Base-by-base conservation (phyloP, 2,888 invertebrate genomes). In the Balanococcus diminutus region DNA sequence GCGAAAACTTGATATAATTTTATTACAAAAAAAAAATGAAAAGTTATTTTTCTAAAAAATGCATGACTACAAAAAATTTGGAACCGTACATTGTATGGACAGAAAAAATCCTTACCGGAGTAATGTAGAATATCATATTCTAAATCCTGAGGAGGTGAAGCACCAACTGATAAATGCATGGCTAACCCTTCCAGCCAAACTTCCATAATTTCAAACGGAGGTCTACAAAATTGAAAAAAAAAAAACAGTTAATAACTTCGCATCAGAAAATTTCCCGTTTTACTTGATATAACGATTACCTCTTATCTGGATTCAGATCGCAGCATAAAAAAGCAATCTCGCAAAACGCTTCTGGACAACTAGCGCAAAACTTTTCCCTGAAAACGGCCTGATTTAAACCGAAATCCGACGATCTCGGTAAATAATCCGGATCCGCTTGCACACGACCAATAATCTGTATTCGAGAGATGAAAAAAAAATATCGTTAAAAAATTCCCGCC, bases 361-460 rank as follows among this genome's bases (percentile, higher is more conserved):
- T 92, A 14, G 90, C 89, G 89, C 97, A 97, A 91, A 96, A 98
- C 90, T 96, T 95, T 88, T 96, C 96, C 84, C 94, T 92, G 90
- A 98, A 98, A 5, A 94, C 92, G 87, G 93, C 92, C 89, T 96
- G 96, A 91, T 98, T 97, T 25, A 98, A 91, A 0, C 97, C 97
- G 90, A 98, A 98, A 91, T 98, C 98, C 56, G 94, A 92, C 0
- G 96, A 96, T 61, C 98, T 93, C 2, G 98, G 98, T 88, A 98
- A 91, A 90, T 94, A 95, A 90, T 98, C 98, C 0, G 98, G 98
- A 92, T 98, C 98, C 0, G 98, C 98, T 87, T 96, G 95, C 5
- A 98, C 97, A 72, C 98, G 93, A 0, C 98, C 98, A 89, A 98
- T 98, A 88, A 98, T 96, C 95, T 88, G 22, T 22, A 87, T 42